Conservation (phyloP, 2,888 invertebrate species). For the Stenurella melanura region DNA sequence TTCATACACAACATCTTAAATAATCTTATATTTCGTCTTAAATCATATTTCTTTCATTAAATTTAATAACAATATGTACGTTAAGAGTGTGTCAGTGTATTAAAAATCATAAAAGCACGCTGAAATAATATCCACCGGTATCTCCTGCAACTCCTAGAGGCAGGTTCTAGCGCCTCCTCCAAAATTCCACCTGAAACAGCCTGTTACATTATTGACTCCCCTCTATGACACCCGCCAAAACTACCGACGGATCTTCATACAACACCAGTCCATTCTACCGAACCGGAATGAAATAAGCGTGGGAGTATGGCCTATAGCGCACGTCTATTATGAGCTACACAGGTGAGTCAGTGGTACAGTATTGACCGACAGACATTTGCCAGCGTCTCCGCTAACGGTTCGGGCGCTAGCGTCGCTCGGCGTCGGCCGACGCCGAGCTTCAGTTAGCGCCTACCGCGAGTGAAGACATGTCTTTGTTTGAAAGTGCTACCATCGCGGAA, state of each 20-base stretch:
- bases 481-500: slow-evolving; percentile 67
- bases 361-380: slow-evolving; percentile 72
- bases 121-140: background rate
- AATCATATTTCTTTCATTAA: background rate
- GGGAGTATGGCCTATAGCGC: slow-evolving; percentile 62
- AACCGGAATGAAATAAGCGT: slow-evolving; percentile 44
- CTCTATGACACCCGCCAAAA: slow-evolving; percentile 50
- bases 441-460: slow-evolving; percentile 71
- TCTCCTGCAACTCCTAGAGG: background rate
- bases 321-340: slow-evolving; percentile 63
- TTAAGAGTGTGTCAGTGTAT: background rate
- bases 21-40: background rate
- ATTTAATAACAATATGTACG: background rate
- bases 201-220: slow-evolving; percentile 32
- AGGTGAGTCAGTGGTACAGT: slow-evolving; percentile 66
- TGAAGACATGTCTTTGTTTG: slow-evolving; percentile 71
- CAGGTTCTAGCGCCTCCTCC: background rate
- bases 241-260: slow-evolving; percentile 12
- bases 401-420: slow-evolving; percentile 71
- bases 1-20: no score
- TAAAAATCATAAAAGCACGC: background rate
- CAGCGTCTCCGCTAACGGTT: slow-evolving; percentile 70
- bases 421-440: slow-evolving; percentile 69
- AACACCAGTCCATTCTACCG: slow-evolving; percentile 18
- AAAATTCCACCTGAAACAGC: slow-evolving; percentile 15